These are phyloP conservation scores for Amblyjoppa fuscipennis DNA, from an alignment of 2,888 invertebrate species.

Conservation along the genomic window DNA sequence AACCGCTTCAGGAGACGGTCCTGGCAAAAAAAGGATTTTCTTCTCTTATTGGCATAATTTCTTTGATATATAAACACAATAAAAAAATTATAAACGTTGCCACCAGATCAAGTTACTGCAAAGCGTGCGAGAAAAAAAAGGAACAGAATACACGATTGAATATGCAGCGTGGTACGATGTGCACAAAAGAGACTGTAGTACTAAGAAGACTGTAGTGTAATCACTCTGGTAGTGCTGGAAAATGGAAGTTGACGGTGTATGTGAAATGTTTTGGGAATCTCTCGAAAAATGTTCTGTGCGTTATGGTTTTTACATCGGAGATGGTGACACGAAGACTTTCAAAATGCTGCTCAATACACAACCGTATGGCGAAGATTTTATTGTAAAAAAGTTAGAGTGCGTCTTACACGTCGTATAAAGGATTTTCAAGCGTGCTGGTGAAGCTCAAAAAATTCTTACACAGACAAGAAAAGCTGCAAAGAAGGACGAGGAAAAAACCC, in stretches of 20 bases:
- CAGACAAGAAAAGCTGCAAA: conserved; percentile 59
- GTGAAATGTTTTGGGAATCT: conserved; percentile 66
- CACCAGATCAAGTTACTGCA: conserved; percentile 64
- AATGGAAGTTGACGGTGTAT: conserved; percentile 68
- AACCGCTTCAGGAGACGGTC: conserved; percentile 66
- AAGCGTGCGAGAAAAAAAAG: conserved; percentile 57
- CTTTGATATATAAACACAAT: conserved; percentile 63
- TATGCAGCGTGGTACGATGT: conserved; percentile 57
- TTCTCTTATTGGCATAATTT: conserved; percentile 68
- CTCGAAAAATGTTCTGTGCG: conserved; percentile 52
- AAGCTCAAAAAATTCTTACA: conserved; percentile 57
- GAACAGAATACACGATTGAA: conserved; percentile 42
- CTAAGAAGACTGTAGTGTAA: conserved; percentile 26
- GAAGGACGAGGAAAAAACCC: conserved; percentile 44
- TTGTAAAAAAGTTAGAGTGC: conserved; percentile 35
- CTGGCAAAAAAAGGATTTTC: conserved; percentile 68
- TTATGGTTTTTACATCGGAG: conserved; percentile 69
- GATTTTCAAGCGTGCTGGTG: conserved; percentile 57
- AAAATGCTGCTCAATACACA: conserved; percentile 50
- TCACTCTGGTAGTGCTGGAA: conserved; percentile 66
- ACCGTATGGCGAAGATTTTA: conserved; percentile 58
- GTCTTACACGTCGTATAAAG: conserved; percentile 26
- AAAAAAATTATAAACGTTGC: conserved; percentile 63
- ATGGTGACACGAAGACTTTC: conserved; percentile 70
- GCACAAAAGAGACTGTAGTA: conserved; percentile 57